These are phyloP conservation scores for Hycleus phaleratus DNA, from an alignment of 1,140 invertebrate species.

Conservation along the genomic window DNA sequence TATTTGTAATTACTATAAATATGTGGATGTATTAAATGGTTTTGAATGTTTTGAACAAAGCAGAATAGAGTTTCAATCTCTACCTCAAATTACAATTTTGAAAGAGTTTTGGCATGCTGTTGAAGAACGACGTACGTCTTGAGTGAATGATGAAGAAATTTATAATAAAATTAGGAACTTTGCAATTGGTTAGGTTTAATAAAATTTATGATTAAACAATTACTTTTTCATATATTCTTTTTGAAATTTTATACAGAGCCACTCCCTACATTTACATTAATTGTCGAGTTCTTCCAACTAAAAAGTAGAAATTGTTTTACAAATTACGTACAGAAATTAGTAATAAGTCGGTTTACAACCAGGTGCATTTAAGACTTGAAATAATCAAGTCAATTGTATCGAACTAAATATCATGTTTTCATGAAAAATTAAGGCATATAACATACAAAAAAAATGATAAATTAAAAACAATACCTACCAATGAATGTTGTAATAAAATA, in stretches of 20 bases:
- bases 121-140: too few species aligned
- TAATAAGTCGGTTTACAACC: conserved; percentile 9
- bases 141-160: too few species aligned
- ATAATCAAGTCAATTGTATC: conserved; percentile 5
- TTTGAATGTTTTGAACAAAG: conserved; percentile 37
- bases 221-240: neutral
- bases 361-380: conserved; percentile 11
- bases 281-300: neutral
- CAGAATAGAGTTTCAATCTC: neutral
- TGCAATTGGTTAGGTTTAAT: too few species aligned
- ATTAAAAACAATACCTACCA: conserved; percentile 3
- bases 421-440: neutral
- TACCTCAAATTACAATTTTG: too few species aligned
- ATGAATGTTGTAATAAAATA: conserved; percentile 2
- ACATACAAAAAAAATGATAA: conserved; percentile 7
- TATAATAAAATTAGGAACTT: too few species aligned
- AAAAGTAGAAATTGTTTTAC: conserved; percentile 13
- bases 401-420: too few species aligned
- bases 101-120: too few species aligned
- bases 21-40: conserved; percentile 37
- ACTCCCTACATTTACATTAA: conserved; percentile 8
- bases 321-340: conserved; percentile 4
- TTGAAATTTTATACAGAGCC: conserved; percentile 14
- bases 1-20: conserved; percentile 39
- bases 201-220: too few species aligned